These are phyloP conservation scores for Tetrax tetrax DNA, from an alignment of 2,113 vertebrate species.

Conservation along the genomic window DNA sequence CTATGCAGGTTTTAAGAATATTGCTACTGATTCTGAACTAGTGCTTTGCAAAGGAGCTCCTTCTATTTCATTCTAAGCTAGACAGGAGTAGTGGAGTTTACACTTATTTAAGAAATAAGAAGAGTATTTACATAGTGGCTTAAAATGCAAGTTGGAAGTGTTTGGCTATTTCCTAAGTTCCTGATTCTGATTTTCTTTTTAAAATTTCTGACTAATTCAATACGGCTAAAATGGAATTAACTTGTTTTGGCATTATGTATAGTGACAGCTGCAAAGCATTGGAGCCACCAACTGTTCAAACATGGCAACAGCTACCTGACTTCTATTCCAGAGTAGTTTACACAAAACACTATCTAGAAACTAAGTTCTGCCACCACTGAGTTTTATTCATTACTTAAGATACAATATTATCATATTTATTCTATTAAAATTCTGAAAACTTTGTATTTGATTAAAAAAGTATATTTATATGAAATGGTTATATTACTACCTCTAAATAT, in stretches of 20 bases:
- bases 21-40: not conserved
- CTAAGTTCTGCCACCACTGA: not conserved
- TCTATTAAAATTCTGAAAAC: not conserved
- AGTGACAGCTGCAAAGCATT: conserved; percentile 68
- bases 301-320: conserved; percentile 58
- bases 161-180: not conserved
- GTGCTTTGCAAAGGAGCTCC: not conserved
- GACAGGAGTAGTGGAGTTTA: not conserved
- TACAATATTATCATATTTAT: not conserved
- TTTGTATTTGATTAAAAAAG: not conserved
- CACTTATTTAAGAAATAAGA: not conserved
- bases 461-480: not conserved
- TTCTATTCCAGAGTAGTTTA: not conserved
- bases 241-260: not conserved
- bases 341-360: not conserved
- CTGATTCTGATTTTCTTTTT: not conserved
- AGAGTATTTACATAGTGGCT: not conserved
- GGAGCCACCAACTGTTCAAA: conserved; percentile 84
- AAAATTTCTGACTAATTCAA: not conserved
- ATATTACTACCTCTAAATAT: not conserved
- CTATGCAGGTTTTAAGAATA: not conserved
- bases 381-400: not conserved
- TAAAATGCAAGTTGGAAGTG: not conserved
- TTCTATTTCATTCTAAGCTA: not conserved
- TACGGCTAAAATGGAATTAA: not conserved